Evolutionary conservation across 2,113 vertebrate species (phyloP), one percentile per base, ranked within the genome.

Genomic region (Cariama cristata): DNA sequence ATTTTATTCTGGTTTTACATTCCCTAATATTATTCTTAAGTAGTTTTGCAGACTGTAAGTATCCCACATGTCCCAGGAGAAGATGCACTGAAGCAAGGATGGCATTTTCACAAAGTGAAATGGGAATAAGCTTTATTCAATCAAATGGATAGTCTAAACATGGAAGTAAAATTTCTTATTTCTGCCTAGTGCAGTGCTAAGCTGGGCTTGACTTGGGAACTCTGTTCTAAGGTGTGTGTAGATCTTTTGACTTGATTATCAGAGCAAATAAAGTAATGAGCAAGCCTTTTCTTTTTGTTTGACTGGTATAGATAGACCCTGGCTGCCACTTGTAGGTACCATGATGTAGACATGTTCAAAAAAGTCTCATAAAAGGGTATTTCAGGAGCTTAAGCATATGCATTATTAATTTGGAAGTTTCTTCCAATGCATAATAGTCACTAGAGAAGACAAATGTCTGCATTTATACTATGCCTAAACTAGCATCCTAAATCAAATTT

Each of bases 131-230:
- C 8, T 93, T 73, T 84, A 18, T 73, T 89, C 40, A 72, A 35
- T 45, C 20, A 90, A 74, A 35, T 35, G 20, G 4, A 33, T 64
- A 47, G 26, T 53, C 40, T 83, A 76, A 89, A 60, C 6, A 9
- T 2, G 7, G 12, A 77, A 66, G 50, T 49, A 56, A 76, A 89
- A 55, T 60, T 27, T 53, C 56, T 80, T 80, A 21, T 62, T 88
- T 81, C 45, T 40, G 13, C 17, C 15, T 42, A 18, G 14, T 28
- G 40, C 68, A 50, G 28, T n/a, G 14, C 12, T 60, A 73, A 73
- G 13, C 19, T 52, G 28, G 17, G 7, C 28, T 89, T 0, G 0
- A 15, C 53, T 73, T 60, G 49, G 8, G 24, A 72, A 23, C 16
- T 88, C 27, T 72, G 3, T 67, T 83, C 30, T 30, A 52, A 79